Evolutionary conservation across 2,113 vertebrate genomes (phyloP).

Genomic region (Oreochromis aureus): DNA sequence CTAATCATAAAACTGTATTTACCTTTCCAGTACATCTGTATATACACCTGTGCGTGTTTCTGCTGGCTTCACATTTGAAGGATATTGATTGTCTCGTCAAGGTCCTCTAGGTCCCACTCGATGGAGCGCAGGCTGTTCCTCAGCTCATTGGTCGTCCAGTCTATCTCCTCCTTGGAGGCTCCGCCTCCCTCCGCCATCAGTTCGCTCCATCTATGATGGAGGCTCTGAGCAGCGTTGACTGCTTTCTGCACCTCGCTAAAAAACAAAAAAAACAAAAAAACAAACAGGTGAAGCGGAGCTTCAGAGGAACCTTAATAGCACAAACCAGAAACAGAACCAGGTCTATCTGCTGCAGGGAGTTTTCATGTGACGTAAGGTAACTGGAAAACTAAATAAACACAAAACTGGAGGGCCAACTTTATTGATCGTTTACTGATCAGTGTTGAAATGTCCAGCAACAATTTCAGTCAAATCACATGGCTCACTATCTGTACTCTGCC

Average conservation of each 20-base stretch:
- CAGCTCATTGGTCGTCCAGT: constrained; percentile 98
- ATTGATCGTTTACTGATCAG: not conserved
- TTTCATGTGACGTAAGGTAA: not conserved
- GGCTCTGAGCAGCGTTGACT: constrained; percentile 89
- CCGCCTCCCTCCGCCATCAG: constrained; percentile 82
- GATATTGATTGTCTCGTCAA: constrained; percentile 99
- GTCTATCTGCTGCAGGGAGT: not conserved
- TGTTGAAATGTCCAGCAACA: not conserved
- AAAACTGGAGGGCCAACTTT: not conserved
- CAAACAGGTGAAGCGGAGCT: not conserved
- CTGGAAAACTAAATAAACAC: not conserved
- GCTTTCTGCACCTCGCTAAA: constrained; percentile 95
- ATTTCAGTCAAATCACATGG: not conserved
- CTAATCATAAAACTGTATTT: not conserved
- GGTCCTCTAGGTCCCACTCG: constrained; percentile 97
- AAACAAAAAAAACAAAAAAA: not conserved
- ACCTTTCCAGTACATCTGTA: not conserved
- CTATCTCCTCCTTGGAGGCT: constrained; percentile 89
- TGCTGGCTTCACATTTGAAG: constrained; percentile 41
- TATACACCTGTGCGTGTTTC: not conserved
- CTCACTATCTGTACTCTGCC: not conserved
- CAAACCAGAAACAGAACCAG: not conserved
- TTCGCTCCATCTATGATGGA: constrained; percentile 93
- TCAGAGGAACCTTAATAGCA: not conserved
- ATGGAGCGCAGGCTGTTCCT: constrained; percentile 96